Evolutionary conservation across 2,797 vertebrate species (phyloP), one percentile per base, ranked within the genome.

Genomic region (Manis javanica): DNA sequence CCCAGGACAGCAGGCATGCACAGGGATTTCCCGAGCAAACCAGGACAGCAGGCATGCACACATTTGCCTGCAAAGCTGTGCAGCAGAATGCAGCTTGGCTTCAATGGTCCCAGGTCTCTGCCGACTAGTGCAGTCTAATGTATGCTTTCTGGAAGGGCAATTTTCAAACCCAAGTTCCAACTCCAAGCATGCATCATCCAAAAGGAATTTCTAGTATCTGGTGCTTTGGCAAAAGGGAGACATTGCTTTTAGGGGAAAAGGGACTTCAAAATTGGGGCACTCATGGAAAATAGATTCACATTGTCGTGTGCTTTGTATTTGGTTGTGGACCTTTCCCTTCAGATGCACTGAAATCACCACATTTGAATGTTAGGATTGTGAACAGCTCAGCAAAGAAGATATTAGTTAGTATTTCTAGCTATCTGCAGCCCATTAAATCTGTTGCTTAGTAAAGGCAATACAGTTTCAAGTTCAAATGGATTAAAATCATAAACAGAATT

Each of bases 401-500:
- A 95, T 81, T 83, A 95, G 29, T 81, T 83, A 95, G 29, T 79
- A 93, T 84, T 90, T 94, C 68, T 23, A 91, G 21, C 61, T 85
- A 79, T n/a, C 90, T 55, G 63, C 23, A 78, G 89, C 37, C 63
- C 78, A 64, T 87, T 96, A 87, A 96, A 94, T 21, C 64, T 93
- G 79, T 55, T 92, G 21, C 29, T 83, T 51, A 39, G 96, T 86
- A 95, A 78, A 94, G 66, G 31, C 79, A 97, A 93, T 97, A 90
- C 24, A 87, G 57, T 94, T 94, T 96, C 68, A 82, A 96, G 91
- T 98, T 95, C 90, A 97, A 91, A 93, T 90, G 78, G 55, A 74
- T 96, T 90, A 87, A 96, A 96, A 97, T 96, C 96, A 96, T 95
- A 84, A 97, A 87, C 39, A 78, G 87, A 96, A 95, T 74, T 94